phyloP scores from a whole-genome alignment of 2,888 invertebrate genomes.

The Folsomia candida region DNA sequence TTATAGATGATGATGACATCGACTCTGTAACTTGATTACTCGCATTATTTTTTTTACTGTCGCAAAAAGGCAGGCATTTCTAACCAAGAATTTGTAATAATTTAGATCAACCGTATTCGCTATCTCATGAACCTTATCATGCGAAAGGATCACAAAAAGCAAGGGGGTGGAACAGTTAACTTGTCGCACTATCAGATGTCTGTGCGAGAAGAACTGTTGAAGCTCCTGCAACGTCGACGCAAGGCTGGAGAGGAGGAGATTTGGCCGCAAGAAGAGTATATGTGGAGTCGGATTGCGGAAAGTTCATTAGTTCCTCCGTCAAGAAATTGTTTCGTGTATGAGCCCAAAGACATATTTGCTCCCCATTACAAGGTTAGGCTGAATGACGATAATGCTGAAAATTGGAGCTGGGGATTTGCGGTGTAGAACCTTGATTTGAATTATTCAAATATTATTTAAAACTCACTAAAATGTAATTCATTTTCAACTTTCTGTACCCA shows the following conservation, averaged over 20 bases:
- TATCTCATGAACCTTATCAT: constrained; percentile 70
- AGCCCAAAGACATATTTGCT: constrained; percentile 41
- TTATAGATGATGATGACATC: constrained; percentile 66
- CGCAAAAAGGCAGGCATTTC: neutral
- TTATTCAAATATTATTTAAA: too few relatives aligned
- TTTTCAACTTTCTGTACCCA: too few relatives aligned
- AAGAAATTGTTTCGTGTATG: constrained; percentile 21
- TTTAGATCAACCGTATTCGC: constrained; percentile 71
- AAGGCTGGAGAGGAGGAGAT: constrained; percentile 36
- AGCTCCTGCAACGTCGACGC: constrained; percentile 29
- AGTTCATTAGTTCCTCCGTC: constrained; percentile 7
- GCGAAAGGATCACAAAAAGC: constrained; percentile 52
- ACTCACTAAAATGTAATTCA: too few relatives aligned
- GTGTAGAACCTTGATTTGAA: too few relatives aligned
- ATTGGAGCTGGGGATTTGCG: constrained; percentile 28
- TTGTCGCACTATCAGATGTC: constrained; percentile 32
- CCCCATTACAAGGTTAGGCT: constrained; percentile 40
- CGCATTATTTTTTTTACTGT: neutral
- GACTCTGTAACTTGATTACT: constrained; percentile 58
- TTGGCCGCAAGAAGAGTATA: constrained; percentile 45
- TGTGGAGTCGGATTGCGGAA: constrained; percentile 38
- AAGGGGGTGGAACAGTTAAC: constrained; percentile 17
- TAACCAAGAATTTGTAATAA: constrained; percentile 27
- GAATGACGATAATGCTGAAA: constrained; percentile 6
- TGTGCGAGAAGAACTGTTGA: constrained; percentile 26